Percentiles rank a stretch among this genome's conserved stretches.
Evolutionary conservation across 2,113 vertebrate species (phyloP).

Genomic region (Sinosuthora webbiana): DNA sequence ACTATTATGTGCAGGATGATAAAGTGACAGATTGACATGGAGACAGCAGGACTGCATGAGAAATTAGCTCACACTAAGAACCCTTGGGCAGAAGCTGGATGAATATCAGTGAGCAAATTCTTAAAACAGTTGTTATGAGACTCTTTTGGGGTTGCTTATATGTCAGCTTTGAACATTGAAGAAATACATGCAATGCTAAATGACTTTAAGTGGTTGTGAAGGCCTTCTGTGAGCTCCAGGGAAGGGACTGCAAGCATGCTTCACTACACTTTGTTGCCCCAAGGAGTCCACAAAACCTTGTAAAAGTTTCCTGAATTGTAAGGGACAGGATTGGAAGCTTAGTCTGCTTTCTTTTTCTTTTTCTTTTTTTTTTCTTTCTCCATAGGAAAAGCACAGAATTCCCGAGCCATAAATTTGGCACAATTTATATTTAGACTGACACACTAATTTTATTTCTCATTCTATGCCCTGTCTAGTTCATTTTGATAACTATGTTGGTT

Average conservation of each 20-base stretch:
- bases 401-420: background rate
- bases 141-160: background rate
- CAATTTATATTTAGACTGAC: background rate
- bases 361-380: accelerated
- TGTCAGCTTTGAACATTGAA: background rate
- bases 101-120: background rate
- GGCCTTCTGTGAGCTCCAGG: background rate
- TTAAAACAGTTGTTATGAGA: background rate
- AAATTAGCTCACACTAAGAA: background rate
- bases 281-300: background rate
- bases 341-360: background rate
- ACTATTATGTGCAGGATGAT: background rate
- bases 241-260: background rate
- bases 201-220: background rate
- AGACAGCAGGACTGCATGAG: background rate
- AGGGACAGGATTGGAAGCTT: background rate
- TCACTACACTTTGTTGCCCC: background rate
- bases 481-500: background rate
- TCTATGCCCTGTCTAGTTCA: background rate
- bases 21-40: background rate
- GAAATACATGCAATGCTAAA: background rate
- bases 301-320: background rate
- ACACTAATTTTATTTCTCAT: background rate
- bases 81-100: background rate
- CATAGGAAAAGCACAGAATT: background rate